phyloP scores from a whole-genome alignment of 2,113 vertebrate species.

The Neofelis nebulosa region DNA sequence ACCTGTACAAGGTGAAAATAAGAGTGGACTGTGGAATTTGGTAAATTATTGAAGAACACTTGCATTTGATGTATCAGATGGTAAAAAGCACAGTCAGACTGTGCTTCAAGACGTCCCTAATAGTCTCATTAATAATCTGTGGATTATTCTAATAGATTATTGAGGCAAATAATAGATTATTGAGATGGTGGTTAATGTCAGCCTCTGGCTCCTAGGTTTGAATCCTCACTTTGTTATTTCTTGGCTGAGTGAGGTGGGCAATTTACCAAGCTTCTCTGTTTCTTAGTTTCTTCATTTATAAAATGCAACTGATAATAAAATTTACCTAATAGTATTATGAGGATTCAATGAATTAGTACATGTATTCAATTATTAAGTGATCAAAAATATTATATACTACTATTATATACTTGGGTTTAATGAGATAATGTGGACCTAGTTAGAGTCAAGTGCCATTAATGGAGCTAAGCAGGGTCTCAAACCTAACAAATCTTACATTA shows the following conservation, averaged over 20 bases:
- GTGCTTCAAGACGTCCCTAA: background rate
- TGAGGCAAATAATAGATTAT: background rate
- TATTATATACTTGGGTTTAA: conserved; percentile 1
- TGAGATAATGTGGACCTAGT: background rate
- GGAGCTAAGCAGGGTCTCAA: background rate
- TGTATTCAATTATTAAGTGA: background rate
- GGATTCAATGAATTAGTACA: background rate
- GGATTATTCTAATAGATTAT: background rate
- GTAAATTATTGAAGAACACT: conserved; percentile 80
- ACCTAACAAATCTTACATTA: background rate
- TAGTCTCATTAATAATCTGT: background rate
- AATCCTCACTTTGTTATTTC: background rate
- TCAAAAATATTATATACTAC: background rate
- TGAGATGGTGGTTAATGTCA: background rate
- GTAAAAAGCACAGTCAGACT: background rate
- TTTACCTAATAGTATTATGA: background rate
- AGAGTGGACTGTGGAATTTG: conserved; percentile 98
- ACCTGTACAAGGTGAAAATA: conserved; percentile 93
- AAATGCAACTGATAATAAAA: background rate
- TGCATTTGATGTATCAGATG: background rate
- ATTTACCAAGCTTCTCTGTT: background rate
- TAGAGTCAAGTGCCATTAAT: background rate
- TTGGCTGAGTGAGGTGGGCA: background rate
- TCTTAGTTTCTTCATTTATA: conserved; percentile 2
- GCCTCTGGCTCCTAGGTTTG: background rate